phyloP scores from a whole-genome alignment of 2,113 vertebrate genomes.

The Nothoprocta perdicaria region DNA sequence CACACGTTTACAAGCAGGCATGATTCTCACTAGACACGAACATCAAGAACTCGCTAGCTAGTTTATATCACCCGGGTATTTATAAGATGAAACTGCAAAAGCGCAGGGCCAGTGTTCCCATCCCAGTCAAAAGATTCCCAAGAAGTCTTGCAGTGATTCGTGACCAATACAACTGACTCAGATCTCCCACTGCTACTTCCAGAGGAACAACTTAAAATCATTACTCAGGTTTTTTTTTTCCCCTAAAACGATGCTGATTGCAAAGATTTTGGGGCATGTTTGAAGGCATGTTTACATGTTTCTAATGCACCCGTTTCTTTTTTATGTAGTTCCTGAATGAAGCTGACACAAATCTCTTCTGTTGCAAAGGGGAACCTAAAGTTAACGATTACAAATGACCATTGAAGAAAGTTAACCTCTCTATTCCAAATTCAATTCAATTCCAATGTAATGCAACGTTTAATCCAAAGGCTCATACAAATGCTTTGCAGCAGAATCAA shows the following conservation, averaged over 20 bases:
- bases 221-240: background rate
- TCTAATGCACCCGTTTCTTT: background rate
- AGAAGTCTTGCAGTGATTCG: background rate
- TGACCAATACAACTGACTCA: background rate
- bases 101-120: slow-evolving; percentile 28
- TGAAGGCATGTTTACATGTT: background rate
- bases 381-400: background rate
- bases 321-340: background rate
- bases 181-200: background rate
- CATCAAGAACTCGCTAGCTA: background rate
- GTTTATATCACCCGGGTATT: slow-evolving; percentile 25
- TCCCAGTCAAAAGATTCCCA: background rate
- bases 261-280: background rate
- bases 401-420: background rate
- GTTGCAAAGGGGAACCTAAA: background rate
- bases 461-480: background rate
- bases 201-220: background rate
- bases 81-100: slow-evolving; percentile 33
- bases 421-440: slow-evolving; percentile 1
- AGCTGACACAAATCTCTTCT: background rate
- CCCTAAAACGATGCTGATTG: background rate
- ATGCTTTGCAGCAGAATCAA: slow-evolving; percentile 20
- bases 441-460: background rate
- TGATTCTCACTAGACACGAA: background rate
- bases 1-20: background rate